phyloP scores from a whole-genome alignment of 1,140 invertebrate species.

The Habropoda laboriosa region DNA sequence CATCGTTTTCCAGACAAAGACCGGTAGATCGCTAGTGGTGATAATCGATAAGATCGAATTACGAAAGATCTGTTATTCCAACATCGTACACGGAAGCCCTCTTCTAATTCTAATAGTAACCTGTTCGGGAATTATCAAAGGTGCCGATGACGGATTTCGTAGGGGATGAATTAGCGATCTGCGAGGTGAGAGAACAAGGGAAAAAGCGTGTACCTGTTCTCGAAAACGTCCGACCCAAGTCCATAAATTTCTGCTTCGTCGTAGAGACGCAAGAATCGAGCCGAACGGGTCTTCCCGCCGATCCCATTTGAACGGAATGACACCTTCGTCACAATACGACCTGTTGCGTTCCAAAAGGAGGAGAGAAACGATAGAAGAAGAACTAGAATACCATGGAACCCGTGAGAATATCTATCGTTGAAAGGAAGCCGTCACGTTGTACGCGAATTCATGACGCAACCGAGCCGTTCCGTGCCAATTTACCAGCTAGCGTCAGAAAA shows the following conservation, averaged over 20 bases:
- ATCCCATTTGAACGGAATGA: slow-evolving; percentile 53
- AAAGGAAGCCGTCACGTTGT: slow-evolving; percentile 76
- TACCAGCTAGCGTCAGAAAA: not conserved
- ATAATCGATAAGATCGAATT: slow-evolving; percentile 61
- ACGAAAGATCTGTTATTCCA: slow-evolving; percentile 31
- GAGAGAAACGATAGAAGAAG: slow-evolving; percentile 20
- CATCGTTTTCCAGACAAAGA: slow-evolving; percentile 65
- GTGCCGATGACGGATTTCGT: not conserved
- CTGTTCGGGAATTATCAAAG: not conserved
- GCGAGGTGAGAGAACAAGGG: slow-evolving; percentile 28
- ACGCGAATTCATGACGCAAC: slow-evolving; percentile 74
- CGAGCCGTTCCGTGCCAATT: slow-evolving; percentile 43
- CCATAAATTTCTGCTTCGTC: slow-evolving; percentile 70
- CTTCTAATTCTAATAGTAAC: too few relatives aligned
- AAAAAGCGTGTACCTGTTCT: slow-evolving; percentile 40
- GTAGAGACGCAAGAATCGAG: slow-evolving; percentile 54
- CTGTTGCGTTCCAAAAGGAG: slow-evolving; percentile 66
- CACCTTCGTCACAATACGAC: slow-evolving; percentile 72
- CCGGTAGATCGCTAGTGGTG: slow-evolving; percentile 24
- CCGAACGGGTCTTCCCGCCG: slow-evolving; percentile 47
- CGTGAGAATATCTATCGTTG: slow-evolving; percentile 74
- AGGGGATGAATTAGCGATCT: slow-evolving; percentile 8
- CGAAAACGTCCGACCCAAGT: slow-evolving; percentile 50
- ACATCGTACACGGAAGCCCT: slow-evolving; percentile 12
- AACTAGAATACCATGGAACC: slow-evolving; percentile 24